Evolutionary conservation across 1,140 invertebrate genomes (phyloP), one percentile per base, ranked within the genome.

Genomic region (Apis laboriosa): DNA sequence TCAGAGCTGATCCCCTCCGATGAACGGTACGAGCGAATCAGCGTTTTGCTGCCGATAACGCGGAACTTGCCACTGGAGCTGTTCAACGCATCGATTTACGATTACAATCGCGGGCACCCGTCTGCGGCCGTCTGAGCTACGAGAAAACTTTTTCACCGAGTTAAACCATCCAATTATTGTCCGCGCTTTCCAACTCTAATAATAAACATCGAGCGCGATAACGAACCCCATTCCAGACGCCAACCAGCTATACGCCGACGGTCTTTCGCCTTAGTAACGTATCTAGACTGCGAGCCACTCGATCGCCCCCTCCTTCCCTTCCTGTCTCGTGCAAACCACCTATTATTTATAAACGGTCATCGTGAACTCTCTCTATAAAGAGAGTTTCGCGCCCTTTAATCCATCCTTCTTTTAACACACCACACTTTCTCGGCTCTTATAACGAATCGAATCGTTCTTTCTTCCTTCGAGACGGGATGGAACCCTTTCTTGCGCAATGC

Each of bases 191-290:
- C 75, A 85, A 83, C 76, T 85, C 87, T 60, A 76, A 75, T 80
- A 90, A 91, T 91, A 91, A 91, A 91, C 88, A 91, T 85, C 84
- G 66, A 80, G 85, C 56, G 80, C 79, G 88, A 90, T 90, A 90
- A 91, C 88, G 89, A 90, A 81, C 74, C 89, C 72, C 81, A 68
- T 89, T 90, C 60, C 66, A 71, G 66, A 71, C 58, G 60, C 66
- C 51, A 53, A 60, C 66, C 17, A 77, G 24, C 71, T 64, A 74
- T 19, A 34, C 21, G 56, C 5, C 34, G 72, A 81, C 72, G 12
- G 34, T 71, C 66, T 77, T 63, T 19, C 51, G 17, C 49, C 78
- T 58, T 72, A 71, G 64, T 84, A 81, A 81, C 56, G 78, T 74
- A 74, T 76, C 82, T 56, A 74, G 61, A 63, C 73, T 80, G 71